A percentile compares a stretch with the other conserved stretches of the same genome.
Conservation (phyloP, 2,888 invertebrate genomes). For the Cephalotes varians region DNA sequence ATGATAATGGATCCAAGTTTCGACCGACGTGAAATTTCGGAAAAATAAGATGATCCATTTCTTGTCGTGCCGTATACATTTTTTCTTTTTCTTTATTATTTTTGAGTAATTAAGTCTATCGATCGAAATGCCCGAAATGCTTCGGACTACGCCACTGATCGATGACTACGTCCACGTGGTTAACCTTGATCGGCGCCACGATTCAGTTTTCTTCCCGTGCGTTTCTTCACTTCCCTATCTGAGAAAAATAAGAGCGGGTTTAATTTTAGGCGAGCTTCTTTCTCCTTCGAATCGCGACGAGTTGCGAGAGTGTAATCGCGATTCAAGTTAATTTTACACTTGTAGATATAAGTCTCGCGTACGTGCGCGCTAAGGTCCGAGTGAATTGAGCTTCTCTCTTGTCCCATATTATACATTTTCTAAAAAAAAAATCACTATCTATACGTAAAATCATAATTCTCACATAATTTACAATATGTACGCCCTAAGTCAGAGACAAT, state of each 20-base stretch:
- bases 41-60: neutral
- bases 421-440: neutral
- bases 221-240: slow-evolving; percentile 67
- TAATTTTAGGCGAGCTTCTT: neutral
- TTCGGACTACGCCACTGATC: slow-evolving; percentile 64
- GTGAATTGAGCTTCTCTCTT: neutral
- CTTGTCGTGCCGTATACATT: neutral
- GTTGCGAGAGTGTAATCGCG: neutral
- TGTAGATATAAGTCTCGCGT: slow-evolving; percentile 1
- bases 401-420: neutral
- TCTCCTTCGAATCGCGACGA: neutral
- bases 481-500: neutral
- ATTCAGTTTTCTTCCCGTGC: slow-evolving; percentile 70
- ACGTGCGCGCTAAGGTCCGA: neutral
- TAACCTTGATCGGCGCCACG: slow-evolving; percentile 71
- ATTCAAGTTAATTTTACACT: slow-evolving; percentile 12
- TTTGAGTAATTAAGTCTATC: slow-evolving; percentile 52
- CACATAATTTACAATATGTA: neutral
- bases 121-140: slow-evolving; percentile 58
- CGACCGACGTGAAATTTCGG: slow-evolving; percentile 1
- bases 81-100: neutral
- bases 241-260: slow-evolving; percentile 37
- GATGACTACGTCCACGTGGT: slow-evolving; percentile 68
- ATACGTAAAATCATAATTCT: neutral
- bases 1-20: neutral